Evolutionary conservation across 2,888 invertebrate genomes (phyloP).

Genomic region (Dione juno): DNA sequence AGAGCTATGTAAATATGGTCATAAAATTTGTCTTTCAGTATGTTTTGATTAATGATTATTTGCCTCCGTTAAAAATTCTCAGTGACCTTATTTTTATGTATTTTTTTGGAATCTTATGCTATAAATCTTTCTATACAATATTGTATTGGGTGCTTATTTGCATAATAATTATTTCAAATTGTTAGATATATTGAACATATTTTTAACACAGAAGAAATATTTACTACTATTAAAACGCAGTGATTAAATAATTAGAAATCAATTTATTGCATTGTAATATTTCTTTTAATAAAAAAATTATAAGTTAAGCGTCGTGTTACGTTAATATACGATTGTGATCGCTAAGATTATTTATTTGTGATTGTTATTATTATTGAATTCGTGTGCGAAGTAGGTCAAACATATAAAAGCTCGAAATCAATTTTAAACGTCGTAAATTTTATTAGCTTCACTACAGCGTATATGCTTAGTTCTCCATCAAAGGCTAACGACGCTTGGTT

Average conservation of each 20-base stretch:
- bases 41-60: conserved; percentile 24
- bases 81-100: conserved; percentile 1
- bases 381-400: conserved; percentile 21
- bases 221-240: too few relatives aligned
- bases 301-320: too few relatives aligned
- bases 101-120: background rate
- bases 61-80: background rate
- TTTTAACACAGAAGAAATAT: too few relatives aligned
- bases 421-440: conserved; percentile 27
- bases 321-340: background rate
- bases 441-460: conserved; percentile 17
- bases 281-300: too few relatives aligned
- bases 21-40: conserved; percentile 34
- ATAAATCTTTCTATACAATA: background rate
- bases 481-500: conserved; percentile 18
- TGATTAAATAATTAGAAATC: too few relatives aligned
- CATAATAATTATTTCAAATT: background rate
- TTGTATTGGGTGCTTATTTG: background rate
- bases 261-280: too few relatives aligned
- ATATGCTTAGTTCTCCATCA: conserved; percentile 22
- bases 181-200: background rate
- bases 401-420: conserved; percentile 15
- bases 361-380: background rate
- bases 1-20: conserved; percentile 30
- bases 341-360: background rate